Evolutionary conservation across 1,140 invertebrate species (phyloP).

Genomic region (Heliothis virescens): DNA sequence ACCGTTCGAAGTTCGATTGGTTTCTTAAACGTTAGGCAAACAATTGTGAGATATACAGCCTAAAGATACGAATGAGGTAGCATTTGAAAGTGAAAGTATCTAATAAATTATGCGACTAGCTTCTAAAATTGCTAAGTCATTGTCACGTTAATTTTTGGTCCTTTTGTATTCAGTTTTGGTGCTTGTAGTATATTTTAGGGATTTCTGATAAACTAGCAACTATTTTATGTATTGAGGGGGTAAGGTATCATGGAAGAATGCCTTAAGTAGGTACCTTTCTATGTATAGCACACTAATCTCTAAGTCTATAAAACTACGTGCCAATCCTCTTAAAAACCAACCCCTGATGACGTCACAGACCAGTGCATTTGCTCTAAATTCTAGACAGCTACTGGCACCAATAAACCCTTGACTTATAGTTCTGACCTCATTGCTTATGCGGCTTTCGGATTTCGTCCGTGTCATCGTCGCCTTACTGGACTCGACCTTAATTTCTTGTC

Average conservation of each 20-base stretch:
- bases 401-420: conserved; percentile 20
- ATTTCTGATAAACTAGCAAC: no score
- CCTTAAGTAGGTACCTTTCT: no score
- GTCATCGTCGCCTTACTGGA: conserved; percentile 16
- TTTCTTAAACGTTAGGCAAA: conserved; percentile 21
- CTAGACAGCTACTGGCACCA: conserved; percentile 12
- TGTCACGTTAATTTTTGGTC: not conserved
- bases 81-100: conserved; percentile 32
- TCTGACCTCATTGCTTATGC: conserved; percentile 22
- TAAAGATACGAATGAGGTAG: conserved; percentile 12
- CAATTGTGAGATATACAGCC: conserved; percentile 13
- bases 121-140: conserved; percentile 17
- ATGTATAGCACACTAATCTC: no score
- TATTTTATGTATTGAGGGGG: no score
- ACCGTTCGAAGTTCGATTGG: conserved; percentile 21
- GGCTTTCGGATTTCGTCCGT: conserved; percentile 5
- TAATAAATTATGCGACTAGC: conserved; percentile 1
- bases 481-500: conserved; percentile 17
- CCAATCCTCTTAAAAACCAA: not conserved
- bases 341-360: not conserved
- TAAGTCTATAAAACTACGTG: not conserved
- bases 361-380: conserved; percentile 8
- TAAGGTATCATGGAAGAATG: no score
- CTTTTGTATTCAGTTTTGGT: no score
- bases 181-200: no score